Evolutionary conservation across 1,140 invertebrate genomes (phyloP).

Genomic region (Anastatus disparis): DNA sequence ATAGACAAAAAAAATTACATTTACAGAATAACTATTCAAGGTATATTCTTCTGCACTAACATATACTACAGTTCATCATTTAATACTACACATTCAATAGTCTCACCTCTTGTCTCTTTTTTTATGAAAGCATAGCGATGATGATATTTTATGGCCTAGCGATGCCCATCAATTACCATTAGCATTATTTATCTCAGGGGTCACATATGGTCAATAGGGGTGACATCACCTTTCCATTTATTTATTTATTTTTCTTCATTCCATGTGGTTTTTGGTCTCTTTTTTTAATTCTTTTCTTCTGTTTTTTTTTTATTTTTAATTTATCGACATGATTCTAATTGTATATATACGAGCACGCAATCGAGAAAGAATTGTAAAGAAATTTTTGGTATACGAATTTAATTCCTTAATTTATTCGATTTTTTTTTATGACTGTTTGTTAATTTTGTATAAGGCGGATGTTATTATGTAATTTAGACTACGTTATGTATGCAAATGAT

Average conservation of each 20-base stretch:
- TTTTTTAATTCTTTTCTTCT: neutral
- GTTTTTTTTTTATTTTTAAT: slow-evolving; percentile 7
- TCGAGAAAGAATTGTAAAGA: neutral
- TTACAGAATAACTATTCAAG: too few relatives aligned
- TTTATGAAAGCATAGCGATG: neutral
- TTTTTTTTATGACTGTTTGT: too few relatives aligned
- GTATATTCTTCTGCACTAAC: too few relatives aligned
- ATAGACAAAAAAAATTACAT: too few relatives aligned
- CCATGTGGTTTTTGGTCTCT: neutral
- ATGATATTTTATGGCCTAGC: slow-evolving; percentile 16
- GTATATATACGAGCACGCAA: neutral
- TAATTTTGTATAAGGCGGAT: too few relatives aligned
- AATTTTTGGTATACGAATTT: neutral
- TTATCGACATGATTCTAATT: slow-evolving; percentile 27
- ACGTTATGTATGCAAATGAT: too few relatives aligned
- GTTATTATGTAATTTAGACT: too few relatives aligned
- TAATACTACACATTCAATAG: too few relatives aligned
- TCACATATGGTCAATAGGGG: slow-evolving; percentile 18
- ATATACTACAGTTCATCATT: too few relatives aligned
- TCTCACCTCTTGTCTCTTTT: too few relatives aligned
- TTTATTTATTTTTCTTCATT: neutral
- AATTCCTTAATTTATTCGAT: too few relatives aligned
- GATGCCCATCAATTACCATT: slow-evolving; percentile 37
- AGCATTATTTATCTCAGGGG: slow-evolving; percentile 30
- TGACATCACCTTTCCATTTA: slow-evolving; percentile 5